A percentile compares a stretch with the other conserved stretches of the same genome.
Conservation (phyloP, 2,797 vertebrate species). For the Sebastes elongatus region DNA sequence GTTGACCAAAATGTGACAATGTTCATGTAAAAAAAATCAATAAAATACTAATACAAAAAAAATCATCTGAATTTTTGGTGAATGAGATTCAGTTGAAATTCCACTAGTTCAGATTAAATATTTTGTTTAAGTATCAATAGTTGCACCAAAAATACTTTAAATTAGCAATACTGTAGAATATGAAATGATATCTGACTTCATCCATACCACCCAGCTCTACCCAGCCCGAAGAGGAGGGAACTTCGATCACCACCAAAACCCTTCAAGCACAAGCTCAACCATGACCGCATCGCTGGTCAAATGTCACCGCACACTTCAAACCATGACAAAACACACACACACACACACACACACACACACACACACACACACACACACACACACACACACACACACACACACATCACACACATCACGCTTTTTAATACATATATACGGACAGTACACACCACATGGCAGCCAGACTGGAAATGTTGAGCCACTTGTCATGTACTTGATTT, state of each 20-base stretch:
- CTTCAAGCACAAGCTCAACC: slow-evolving; percentile 13
- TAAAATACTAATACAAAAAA: too few relatives aligned
- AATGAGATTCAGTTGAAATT: not conserved
- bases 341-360: slow-evolving; percentile 12
- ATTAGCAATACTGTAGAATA: not conserved
- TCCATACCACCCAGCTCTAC: slow-evolving; percentile 34
- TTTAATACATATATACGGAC: not conserved
- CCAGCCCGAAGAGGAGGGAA: not conserved
- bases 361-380: slow-evolving; percentile 37
- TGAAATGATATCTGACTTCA: not conserved
- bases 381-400: slow-evolving; percentile 44
- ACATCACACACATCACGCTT: slow-evolving; percentile 33
- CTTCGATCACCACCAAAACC: not conserved
- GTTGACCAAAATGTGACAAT: too few relatives aligned
- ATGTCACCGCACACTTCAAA: slow-evolving; percentile 33
- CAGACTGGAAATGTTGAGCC: not conserved
- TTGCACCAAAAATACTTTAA: not conserved
- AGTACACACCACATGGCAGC: slow-evolving; percentile 29
- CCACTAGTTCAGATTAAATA: not conserved
- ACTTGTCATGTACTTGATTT: not conserved
- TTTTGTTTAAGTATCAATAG: not conserved
- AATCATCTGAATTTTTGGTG: too few relatives aligned
- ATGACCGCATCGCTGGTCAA: not conserved
- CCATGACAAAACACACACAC: slow-evolving; percentile 18
- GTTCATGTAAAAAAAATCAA: too few relatives aligned